Percentiles rank a stretch among this genome's conserved stretches.
These are phyloP conservation scores for Caenorhabditis elegans DNA, from an alignment of 1,140 invertebrate species.

Conservation along the genomic window WBcel235 BX284604.4:7033001-7033500, in stretches of 20 bases:
- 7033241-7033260: too few relatives aligned
- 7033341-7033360: too few relatives aligned
- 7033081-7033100: background rate
- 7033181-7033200: background rate
- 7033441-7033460: background rate
- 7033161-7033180: background rate
- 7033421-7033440: too few relatives aligned
- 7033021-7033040: background rate
- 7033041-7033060: constrained; percentile 4
- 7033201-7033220: background rate
- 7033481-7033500: constrained; percentile 7
- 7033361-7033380: too few relatives aligned
- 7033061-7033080: constrained; percentile 37
- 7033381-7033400: too few relatives aligned
- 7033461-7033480: background rate
- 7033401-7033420: too few relatives aligned
- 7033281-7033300: too few relatives aligned
- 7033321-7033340: too few relatives aligned
- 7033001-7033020: background rate
- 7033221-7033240: too few relatives aligned
- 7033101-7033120: constrained; percentile 20
- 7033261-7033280: too few relatives aligned
- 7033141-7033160: background rate
- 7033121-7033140: background rate
- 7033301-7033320: too few relatives aligned